Conservation (phyloP, 2,113 vertebrate genomes). For the Macrotis lagotis region DNA sequence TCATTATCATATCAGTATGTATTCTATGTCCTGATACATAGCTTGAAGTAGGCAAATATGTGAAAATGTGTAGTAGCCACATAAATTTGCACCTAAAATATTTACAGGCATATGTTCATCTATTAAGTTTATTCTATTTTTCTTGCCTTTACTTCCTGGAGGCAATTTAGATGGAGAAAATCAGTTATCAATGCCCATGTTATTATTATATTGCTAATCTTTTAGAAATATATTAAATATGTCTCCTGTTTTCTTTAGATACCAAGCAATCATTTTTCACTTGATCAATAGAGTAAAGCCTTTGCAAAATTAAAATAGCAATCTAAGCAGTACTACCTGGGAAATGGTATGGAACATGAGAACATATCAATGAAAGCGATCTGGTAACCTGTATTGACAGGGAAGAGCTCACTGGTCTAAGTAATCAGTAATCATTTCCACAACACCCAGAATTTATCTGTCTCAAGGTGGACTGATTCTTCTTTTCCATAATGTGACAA, state of each 20-base stretch:
- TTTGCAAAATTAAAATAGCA: slow-evolving; percentile 42
- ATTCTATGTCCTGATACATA: background rate
- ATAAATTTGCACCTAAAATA: background rate
- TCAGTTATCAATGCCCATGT: background rate
- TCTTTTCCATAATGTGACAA: slow-evolving; percentile 64
- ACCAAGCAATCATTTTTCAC: slow-evolving; percentile 45
- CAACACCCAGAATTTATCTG: slow-evolving; percentile 64
- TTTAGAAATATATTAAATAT: background rate
- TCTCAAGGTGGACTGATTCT: slow-evolving; percentile 64
- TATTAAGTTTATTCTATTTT: slow-evolving; percentile 35
- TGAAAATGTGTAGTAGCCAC: slow-evolving; percentile 34
- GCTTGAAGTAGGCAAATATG: background rate
- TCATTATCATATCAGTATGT: background rate
- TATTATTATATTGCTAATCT: background rate
- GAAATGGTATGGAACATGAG: background rate
- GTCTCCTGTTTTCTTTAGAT: background rate
- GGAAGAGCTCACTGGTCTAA: slow-evolving; percentile 55
- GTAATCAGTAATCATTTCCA: slow-evolving; percentile 61
- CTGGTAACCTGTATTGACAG: slow-evolving; percentile 32
- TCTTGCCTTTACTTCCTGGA: background rate
- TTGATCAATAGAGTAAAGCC: slow-evolving; percentile 44
- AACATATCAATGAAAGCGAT: slow-evolving; percentile 7
- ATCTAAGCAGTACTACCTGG: slow-evolving; percentile 4
- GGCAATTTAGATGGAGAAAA: slow-evolving; percentile 13
- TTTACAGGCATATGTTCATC: slow-evolving; percentile 30